Conservation (phyloP, 2,113 vertebrate genomes). For the Oostethus manadensis region DNA sequence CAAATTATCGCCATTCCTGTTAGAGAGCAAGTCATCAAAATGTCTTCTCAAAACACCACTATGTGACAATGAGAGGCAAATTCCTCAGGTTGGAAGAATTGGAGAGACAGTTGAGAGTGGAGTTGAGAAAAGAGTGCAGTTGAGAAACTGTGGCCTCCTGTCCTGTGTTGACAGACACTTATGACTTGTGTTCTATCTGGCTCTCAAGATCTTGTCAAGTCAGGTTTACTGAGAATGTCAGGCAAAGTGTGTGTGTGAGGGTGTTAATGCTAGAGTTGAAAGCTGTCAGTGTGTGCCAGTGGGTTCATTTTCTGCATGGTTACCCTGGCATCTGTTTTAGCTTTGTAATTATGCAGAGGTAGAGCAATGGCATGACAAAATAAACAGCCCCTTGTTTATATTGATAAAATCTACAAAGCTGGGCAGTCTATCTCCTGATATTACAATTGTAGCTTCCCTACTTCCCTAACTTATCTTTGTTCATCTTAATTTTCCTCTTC, state of each 20-base stretch:
- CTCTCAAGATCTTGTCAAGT: constrained; percentile 33
- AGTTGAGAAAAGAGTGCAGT: too few species aligned
- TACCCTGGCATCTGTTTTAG: constrained; percentile 69
- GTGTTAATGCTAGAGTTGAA: constrained; percentile 32
- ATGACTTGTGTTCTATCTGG: constrained; percentile 38
- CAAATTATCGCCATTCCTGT: constrained; percentile 62
- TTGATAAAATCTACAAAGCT: constrained; percentile 51
- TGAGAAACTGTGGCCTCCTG: constrained; percentile 33
- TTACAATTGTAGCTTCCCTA: constrained; percentile 23
- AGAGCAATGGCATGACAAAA: constrained; percentile 43
- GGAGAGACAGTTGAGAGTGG: too few species aligned
- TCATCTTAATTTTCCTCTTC: constrained; percentile 48
- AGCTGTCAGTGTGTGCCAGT: constrained; percentile 45
- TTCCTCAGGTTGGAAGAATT: constrained; percentile 52
- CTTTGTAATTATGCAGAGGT: constrained; percentile 56
- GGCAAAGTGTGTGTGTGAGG: constrained; percentile 8
- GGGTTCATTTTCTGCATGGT: constrained; percentile 72
- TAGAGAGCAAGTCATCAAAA: constrained; percentile 70
- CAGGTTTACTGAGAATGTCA: constrained; percentile 32
- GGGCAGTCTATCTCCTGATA: constrained; percentile 37
- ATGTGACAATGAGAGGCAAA: constrained; percentile 11
- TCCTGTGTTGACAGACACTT: constrained; percentile 53
- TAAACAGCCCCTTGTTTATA: constrained; percentile 51
- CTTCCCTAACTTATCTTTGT: constrained; percentile 37
- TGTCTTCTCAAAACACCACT: constrained; percentile 45